Base-by-base conservation (phyloP, 2,797 vertebrate genomes). In the Dromococcyx pavoninus region DNA sequence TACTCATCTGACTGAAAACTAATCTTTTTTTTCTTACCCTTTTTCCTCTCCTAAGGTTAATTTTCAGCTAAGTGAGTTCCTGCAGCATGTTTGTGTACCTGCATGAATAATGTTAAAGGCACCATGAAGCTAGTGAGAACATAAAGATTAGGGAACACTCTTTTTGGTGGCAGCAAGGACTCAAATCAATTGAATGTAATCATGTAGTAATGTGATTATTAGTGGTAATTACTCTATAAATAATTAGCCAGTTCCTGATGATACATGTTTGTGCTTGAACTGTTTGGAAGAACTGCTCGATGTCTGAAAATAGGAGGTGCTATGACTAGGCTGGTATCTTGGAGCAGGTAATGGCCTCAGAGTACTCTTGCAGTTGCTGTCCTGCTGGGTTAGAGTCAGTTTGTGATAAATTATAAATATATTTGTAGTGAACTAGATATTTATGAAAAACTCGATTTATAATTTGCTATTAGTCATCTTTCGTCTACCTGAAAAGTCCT, bases 31-130 rank as follows among this genome's bases (percentile, higher is more conserved):
- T 23, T 28, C 27, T 28, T 53, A 9, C 9, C 9, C 6, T 54
- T 70, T 84, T 61, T 48, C 21, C 5, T 88, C 41, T 84, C 28
- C 32, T 58, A 19, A 25, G 25, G 6, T 77, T 89, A 41, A 13
- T 91, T 94, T 89, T 94, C 75, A 83, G 69, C 44, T 77, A 41
- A 79, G 60, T 53, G 28, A 88, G 23, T 74, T 92, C 72, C 78
- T 80, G 50, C 28, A 78, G 75, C 85, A 32, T 66, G 37, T 79
- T 70, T 85, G 44, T 67, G 50, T 82, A 72, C 65, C 44, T 51
- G 4, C 44, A 11, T 71, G 78, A 57, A 41, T 91, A 89, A 85
- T 11, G 11, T 24, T 66, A 64, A 58, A 37, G 58, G 46, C 23
- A 32, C 4, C 11, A 1, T 12, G 32, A 22, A 80, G 64, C 43